phyloP scores from a whole-genome alignment of 2,797 vertebrate genomes.

The Cryptoprocta ferox region DNA sequence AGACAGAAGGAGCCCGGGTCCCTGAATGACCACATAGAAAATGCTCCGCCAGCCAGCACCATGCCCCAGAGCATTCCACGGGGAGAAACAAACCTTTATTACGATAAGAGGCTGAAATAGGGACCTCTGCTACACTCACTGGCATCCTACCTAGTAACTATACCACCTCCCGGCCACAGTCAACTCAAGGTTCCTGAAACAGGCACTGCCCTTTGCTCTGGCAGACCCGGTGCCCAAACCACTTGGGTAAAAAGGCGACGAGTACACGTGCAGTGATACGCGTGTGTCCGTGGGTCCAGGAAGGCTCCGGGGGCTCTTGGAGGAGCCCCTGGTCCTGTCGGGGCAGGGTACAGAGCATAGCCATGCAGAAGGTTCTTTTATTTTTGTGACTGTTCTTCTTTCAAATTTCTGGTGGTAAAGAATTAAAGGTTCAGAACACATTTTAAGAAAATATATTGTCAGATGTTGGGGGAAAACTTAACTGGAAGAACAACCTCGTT shows the following conservation, averaged over 20 bases:
- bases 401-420: not conserved
- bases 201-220: accelerated
- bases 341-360: not conserved
- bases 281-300: not conserved
- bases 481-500: not conserved
- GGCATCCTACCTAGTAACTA: not conserved
- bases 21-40: not conserved
- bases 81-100: accelerated
- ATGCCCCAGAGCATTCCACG: accelerated
- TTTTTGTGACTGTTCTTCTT: not conserved
- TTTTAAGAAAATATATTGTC: not conserved
- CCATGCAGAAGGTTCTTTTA: not conserved
- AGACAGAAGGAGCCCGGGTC: not conserved
- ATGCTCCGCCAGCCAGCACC: not conserved
- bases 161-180: not conserved
- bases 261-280: not conserved
- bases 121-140: not conserved
- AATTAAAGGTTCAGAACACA: not conserved
- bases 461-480: not conserved
- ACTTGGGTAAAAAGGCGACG: not conserved
- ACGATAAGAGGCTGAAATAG: not conserved
- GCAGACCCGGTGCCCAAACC: not conserved
- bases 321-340: not conserved
- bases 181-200: not conserved
- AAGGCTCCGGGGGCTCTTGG: accelerated